Base-by-base conservation (phyloP, 1,140 invertebrate genomes). In the Cardiocondyla obscurior region DNA sequence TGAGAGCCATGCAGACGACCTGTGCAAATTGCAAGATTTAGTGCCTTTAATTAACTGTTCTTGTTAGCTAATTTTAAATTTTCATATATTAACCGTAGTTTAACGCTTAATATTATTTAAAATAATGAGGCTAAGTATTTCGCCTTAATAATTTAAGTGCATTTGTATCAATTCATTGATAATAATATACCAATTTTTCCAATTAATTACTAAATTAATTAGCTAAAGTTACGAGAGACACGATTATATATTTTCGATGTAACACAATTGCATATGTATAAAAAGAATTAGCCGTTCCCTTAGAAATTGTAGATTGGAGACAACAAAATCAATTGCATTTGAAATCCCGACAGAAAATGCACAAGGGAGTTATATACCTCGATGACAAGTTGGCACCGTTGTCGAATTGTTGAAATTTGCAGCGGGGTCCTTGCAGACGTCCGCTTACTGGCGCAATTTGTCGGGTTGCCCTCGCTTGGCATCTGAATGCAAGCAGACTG, bases 361-460 rank as follows among this genome's bases (percentile, higher is more conserved):
- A 16, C 30, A 3, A 49, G 30, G 16, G 79, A 72, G 28, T 73
- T 79, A n/a, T n/a, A n/a, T n/a, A 64, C 10, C 42, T 60, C 42
- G 33, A 82, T 76, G 67, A 85, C 67, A 74, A 51, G 39, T 53
- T 84, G 85, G 76, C 83, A 86, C 28, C 19, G 36, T 44, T 51
- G 28, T 58, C 72, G 85, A 84, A 86, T 84, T 84, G 44, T 67
- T 69, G 65, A 86, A 82, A 86, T 84, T 51, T 81, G 58, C 51
- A 57, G 36, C n/a, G n/a, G 5, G 82, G 44, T 79, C 60, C 70
- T 81, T 46, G n/a, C 19, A 64, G 25, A 49, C 33, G 46, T 85
- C 57, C 49, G 65, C 64, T 86, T 88, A 73, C 85, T 85, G 42
- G 74, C 55, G 62, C 86, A 89, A 89, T 89, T 89, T 89, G 86